Evolutionary conservation across 2,888 invertebrate species (phyloP), one percentile per base, ranked within the genome.

Genomic region (Temnothorax rugatulus): DNA sequence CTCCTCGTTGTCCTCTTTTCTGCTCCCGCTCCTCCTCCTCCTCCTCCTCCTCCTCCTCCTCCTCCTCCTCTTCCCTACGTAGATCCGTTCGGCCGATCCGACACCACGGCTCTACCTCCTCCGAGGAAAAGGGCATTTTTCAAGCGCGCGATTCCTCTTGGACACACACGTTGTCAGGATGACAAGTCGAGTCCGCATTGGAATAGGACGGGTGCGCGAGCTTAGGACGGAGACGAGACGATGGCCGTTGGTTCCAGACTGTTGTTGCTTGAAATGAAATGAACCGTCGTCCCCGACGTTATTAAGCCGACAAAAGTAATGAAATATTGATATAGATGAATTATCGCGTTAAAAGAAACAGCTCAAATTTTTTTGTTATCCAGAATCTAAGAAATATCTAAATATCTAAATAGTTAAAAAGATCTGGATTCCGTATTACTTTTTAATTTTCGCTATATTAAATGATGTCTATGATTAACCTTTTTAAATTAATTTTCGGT

Each of bases 101-200:
- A 81, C 79, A 81, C 47, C 13, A 59, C 29, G 34, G 44, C 61
- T 75, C 61, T 64, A 50, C 69, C 81, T 64, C 15, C 52, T n/a
- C 87, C 83, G 84, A 85, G 81, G 79, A 84, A 86, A 75, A 86
- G 88, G 63, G 86, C 77, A 79, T 90, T 90, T 89, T 90, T 90
- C 90, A 85, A 89, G 82, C 34, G 5, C 34, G 34, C 88, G 88
- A 88, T 88, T 90, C 38, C 79, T 81, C 79, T 81, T 47, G 74
- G 74, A 81, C 79, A 59, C 79, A 59, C 57, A 59, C 59, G 79
- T 73, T 73, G 79, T 81, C 79, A 73, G 57, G 59, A 18, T 73
- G 79, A 81, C 79, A 81, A 81, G 73, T 50, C 59, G 79, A 81
- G 21, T 54, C 47, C 41, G 57, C 59, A 59, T 64, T 41, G 50